A percentile compares a stretch with the other conserved stretches of the same genome.
Conservation (phyloP, 2,113 vertebrate species). For the Uria aalge region DNA sequence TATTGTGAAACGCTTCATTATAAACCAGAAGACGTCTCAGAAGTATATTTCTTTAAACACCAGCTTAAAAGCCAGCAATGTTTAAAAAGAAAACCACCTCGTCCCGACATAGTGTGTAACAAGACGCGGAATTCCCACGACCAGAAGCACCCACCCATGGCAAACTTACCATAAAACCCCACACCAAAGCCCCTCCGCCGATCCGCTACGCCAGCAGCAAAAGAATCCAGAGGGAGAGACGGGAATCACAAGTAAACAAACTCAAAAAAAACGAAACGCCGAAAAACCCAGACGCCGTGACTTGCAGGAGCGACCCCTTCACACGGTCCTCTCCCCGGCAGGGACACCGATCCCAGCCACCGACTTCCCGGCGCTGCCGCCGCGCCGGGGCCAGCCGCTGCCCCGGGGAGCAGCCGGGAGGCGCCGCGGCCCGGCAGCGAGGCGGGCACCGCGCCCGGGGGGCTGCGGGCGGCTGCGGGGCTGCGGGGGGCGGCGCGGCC, state of each 20-base stretch:
- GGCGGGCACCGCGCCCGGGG: not conserved
- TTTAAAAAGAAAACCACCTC: too few relatives aligned
- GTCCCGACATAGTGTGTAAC: not conserved
- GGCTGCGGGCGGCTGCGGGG: not conserved
- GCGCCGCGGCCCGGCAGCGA: not conserved
- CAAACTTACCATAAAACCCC: slow-evolving; percentile 38
- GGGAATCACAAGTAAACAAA: not conserved
- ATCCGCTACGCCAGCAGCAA: not conserved
- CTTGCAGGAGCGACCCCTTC: not conserved
- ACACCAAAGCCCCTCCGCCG: not conserved
- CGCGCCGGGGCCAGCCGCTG: not conserved
- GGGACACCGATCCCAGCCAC: not conserved
- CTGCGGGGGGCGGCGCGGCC: not conserved
- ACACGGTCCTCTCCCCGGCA: not conserved
- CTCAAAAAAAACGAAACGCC: not conserved
- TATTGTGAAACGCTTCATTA: not conserved
- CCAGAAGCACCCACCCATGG: not conserved
- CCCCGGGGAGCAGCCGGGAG: not conserved
- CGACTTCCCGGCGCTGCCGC: not conserved
- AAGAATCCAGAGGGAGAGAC: not conserved
- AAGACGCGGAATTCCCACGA: not conserved
- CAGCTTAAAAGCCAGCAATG: not conserved
- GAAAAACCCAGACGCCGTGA: not conserved
- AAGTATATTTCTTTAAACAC: not conserved
- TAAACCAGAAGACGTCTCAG: not conserved